A percentile compares a stretch with the other conserved stretches of the same genome.
phyloP scores from a whole-genome alignment of 1,140 invertebrate species.

The Macrocentrus cingulum region DNA sequence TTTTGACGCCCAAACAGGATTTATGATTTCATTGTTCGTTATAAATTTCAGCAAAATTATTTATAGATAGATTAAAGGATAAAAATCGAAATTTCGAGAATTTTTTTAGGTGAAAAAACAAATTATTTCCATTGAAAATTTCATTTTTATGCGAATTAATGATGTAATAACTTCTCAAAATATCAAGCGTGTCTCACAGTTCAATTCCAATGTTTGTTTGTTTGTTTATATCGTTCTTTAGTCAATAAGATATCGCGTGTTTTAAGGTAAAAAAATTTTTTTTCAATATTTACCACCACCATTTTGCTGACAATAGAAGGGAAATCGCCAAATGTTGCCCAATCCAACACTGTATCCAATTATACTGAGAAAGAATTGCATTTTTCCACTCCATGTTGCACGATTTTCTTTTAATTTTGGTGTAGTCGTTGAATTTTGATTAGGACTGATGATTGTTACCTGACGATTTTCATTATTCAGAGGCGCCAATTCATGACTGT shows the following conservation, averaged over 20 bases:
- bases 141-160: too few relatives aligned
- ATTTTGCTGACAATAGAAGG: slow-evolving; percentile 92
- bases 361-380: slow-evolving; percentile 89
- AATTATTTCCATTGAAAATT: too few relatives aligned
- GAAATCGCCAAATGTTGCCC: slow-evolving; percentile 95
- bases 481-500: slow-evolving; percentile 77
- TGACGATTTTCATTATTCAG: slow-evolving; percentile 66
- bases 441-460: slow-evolving; percentile 50
- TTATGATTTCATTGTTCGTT: too few relatives aligned
- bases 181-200: too few relatives aligned
- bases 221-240: too few relatives aligned
- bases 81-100: too few relatives aligned
- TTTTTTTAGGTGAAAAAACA: too few relatives aligned
- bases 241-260: background rate
- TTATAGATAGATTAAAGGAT: too few relatives aligned
- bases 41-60: too few relatives aligned
- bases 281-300: slow-evolving; percentile 77
- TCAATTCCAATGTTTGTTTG: too few relatives aligned
- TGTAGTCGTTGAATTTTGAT: slow-evolving; percentile 46
- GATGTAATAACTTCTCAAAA: too few relatives aligned
- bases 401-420: slow-evolving; percentile 63
- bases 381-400: slow-evolving; percentile 79
- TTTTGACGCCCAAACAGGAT: too few relatives aligned
- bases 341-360: slow-evolving; percentile 89
- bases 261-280: slow-evolving; percentile 8